A percentile compares a stretch with the other conserved stretches of the same genome.
These are phyloP conservation scores for Peromyscus attwateri DNA, from an alignment of 2,797 vertebrate species.

Conservation along the genomic window DNA sequence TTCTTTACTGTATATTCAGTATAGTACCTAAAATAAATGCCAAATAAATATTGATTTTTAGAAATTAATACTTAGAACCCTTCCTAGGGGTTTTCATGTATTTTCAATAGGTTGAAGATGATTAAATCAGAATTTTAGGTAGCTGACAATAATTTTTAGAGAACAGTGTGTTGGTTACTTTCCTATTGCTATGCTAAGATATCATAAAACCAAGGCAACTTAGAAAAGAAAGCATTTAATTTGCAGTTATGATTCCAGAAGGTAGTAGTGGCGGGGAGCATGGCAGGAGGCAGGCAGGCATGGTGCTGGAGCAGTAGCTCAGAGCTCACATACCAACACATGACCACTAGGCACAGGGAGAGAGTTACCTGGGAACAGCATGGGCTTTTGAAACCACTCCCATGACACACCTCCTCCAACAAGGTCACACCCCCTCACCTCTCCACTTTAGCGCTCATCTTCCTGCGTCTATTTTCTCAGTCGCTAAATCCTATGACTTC, in stretches of 20 bases:
- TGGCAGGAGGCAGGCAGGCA: background rate
- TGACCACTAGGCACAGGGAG: background rate
- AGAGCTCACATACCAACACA: background rate
- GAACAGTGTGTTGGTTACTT: background rate
- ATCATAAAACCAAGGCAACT: background rate
- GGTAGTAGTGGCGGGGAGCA: background rate
- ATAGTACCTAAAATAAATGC: slow-evolving; percentile 7
- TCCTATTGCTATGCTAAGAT: background rate
- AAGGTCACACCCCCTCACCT: background rate
- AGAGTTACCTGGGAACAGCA: no score
- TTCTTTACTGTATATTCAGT: slow-evolving; percentile 18
- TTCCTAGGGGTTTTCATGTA: background rate
- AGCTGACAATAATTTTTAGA: slow-evolving; percentile 6
- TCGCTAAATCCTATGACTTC: slow-evolving; percentile 30
- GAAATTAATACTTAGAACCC: slow-evolving; percentile 7
- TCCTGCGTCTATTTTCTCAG: background rate
- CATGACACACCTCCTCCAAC: background rate
- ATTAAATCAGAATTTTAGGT: slow-evolving; percentile 24
- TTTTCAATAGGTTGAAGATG: slow-evolving; percentile 13
- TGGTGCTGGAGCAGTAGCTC: background rate
- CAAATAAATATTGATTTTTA: slow-evolving; percentile 19
- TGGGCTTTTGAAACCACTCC: background rate
- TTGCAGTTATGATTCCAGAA: background rate
- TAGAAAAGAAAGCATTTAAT: background rate
- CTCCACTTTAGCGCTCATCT: background rate